Base-by-base conservation (phyloP, 2,888 invertebrate genomes). In the Cephus sareptanus region DNA sequence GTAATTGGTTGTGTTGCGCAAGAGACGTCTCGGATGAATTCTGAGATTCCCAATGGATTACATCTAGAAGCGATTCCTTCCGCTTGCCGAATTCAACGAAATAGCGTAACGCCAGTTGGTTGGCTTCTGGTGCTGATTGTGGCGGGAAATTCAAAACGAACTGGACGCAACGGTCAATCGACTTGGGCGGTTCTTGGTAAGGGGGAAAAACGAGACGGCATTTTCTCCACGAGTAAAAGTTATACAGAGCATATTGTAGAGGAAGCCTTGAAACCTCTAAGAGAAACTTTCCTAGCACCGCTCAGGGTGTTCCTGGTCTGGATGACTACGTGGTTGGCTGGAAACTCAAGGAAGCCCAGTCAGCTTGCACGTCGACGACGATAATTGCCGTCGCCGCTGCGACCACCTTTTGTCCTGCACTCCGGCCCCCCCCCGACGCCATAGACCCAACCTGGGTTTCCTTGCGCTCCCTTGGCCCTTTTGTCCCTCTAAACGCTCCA, bases 321-420 rank as follows among this genome's bases (percentile, higher is more conserved):
- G 85, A 83, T 83, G 84, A 86, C 80, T 87, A 87, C 86, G 85
- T 86, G 87, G 85, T 84, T 86, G 85, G 87, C 85, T 86, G 81
- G 86, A 88, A 88, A 88, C 87, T 87, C 85, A 82, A 82, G 79
- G 88, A 90, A 89, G 89, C 89, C 89, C 86, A 87, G 88, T 89
- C 89, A 89, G 89, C 88, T 82, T 74, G 78, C 69, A 77, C 81
- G 82, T 82, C 80, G 78, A 78, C 73, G 76, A 69, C 71, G 76
- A 69, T 35, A 40, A 71, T 81, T 79, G 81, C 70, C 69, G 77
- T 79, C 73, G 79, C 74, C 81, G 77, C 83, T 81, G 83, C 83
- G 85, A 86, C 85, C 83, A 87, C 90, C 40, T 90, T 90, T 90
- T 90, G 89, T 91, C 87, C 86, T 83, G 77, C 76, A 75, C 81